Base-by-base conservation (phyloP, 2,113 vertebrate genomes). In the Erinaceus europaeus region DNA sequence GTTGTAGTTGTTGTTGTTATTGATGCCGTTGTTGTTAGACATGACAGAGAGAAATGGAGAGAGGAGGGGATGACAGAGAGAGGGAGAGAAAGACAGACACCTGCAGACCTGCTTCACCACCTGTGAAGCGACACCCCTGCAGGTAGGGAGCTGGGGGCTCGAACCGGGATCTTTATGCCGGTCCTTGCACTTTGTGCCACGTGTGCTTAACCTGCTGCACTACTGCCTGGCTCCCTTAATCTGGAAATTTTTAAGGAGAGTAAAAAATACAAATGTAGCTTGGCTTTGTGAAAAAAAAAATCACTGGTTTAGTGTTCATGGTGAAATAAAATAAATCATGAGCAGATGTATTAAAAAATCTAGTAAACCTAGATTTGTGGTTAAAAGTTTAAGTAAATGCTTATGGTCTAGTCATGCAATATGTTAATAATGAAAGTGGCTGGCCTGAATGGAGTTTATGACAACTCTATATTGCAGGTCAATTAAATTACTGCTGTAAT, bases 301-400 rank as follows among this genome's bases (percentile, higher is more conserved):
- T 81, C 64, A 77, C 48, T 14, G n/a, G 18, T 32, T 83, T 84
- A 25, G 50, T 32, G 6, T 71, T 72, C 64, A 68, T 20, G 68
- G 7, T 88, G 48, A 85, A 92, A 88, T 68, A 80, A 64, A 88
- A 64, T 42, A 83, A 79, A 88, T 69, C 3, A 48, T 61, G 21
- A 13, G 55, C 3, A 36, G 29, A 48, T 32, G 8, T 53, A 69
- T 13, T 73, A 3, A 90, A 83, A n/a, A n/a, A 90, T 76, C 32
- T 40, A 40, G 8, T 23, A 76, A 40, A 40, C 8, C 65, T n/a
- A n/a, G n/a, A n/a, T n/a, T 27, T 74, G 55, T 25, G 15, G 27
- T 75, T 29, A 68, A 6, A 79, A 86, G 67, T 72, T 89, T 77
- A 62, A 88, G 72, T 67, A 64, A 46, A 25, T 67, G 62, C 53